Percentiles rank a stretch among this genome's conserved stretches.
Evolutionary conservation across 2,888 invertebrate species (phyloP).

Genomic region (Uloborus plumipes): DNA sequence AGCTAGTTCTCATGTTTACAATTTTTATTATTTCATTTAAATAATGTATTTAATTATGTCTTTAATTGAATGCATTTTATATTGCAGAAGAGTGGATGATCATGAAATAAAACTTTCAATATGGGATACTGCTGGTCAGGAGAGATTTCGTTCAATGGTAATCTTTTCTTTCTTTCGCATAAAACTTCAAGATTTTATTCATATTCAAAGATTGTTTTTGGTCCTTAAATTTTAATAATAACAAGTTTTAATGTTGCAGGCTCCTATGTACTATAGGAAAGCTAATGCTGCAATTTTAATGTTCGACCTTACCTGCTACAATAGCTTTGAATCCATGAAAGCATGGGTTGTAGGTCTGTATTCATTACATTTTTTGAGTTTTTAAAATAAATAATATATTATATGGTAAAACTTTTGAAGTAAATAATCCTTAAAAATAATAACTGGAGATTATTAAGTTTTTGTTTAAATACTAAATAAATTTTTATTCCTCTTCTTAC

Average conservation of each 20-base stretch:
- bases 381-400: background rate
- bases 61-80: conserved; percentile 17
- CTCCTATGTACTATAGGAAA: conserved; percentile 94
- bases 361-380: background rate
- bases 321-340: conserved; percentile 84
- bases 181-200: conserved; percentile 1
- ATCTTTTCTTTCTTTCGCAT: background rate
- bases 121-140: conserved; percentile 92
- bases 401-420: too few species aligned
- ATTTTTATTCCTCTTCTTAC: too few species aligned
- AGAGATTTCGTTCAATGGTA: conserved; percentile 86
- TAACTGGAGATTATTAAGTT: too few species aligned
- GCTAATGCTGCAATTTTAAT: conserved; percentile 90
- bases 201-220: conserved; percentile 3
- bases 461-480: too few species aligned
- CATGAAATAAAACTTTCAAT: conserved; percentile 76
- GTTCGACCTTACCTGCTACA: conserved; percentile 84
- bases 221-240: background rate
- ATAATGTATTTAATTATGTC: background rate
- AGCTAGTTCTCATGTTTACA: background rate
- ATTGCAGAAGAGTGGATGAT: conserved; percentile 70
- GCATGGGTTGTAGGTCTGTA: conserved; percentile 82
- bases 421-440: too few species aligned
- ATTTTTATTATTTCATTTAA: conserved; percentile 18
- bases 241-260: conserved; percentile 71